These are phyloP conservation scores for Synergus umbraculus DNA, from an alignment of 2,888 invertebrate genomes.

Conservation along the genomic window DNA sequence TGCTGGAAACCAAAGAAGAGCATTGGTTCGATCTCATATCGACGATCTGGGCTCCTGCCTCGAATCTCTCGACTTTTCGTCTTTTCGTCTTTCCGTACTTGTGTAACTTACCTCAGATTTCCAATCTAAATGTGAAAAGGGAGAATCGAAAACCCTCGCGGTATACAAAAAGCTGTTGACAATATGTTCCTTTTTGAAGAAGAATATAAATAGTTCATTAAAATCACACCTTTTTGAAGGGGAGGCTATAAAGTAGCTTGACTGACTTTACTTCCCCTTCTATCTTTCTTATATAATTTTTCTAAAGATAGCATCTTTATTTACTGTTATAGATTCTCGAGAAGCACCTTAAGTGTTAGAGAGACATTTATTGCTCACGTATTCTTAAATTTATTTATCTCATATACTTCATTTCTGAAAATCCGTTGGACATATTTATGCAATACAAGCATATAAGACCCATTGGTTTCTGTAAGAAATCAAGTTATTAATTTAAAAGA, in stretches of 20 bases:
- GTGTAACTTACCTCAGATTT: slow-evolving; percentile 45
- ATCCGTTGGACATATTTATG: no score
- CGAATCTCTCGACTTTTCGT: slow-evolving; percentile 61
- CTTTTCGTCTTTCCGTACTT: slow-evolving; percentile 60
- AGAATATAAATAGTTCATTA: slow-evolving; percentile 38
- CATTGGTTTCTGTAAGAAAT: not conserved
- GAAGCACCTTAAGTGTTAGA: not conserved
- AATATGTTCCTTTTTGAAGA: slow-evolving; percentile 8
- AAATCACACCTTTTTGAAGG: slow-evolving; percentile 15
- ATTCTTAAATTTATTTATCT: not conserved
- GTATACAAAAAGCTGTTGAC: slow-evolving; percentile 8
- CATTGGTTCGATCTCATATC: slow-evolving; percentile 58
- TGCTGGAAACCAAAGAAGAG: slow-evolving; percentile 50
- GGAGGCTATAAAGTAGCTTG: not conserved
- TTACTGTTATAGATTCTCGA: not conserved
- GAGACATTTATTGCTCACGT: not conserved
- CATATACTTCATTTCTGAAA: no score
- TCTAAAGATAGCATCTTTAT: not conserved
- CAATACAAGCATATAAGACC: slow-evolving; percentile 50
- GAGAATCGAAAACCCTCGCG: not conserved
- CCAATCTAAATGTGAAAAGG: slow-evolving; percentile 47
- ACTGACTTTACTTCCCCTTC: not conserved
- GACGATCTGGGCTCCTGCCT: slow-evolving; percentile 55
- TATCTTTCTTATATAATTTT: slow-evolving; percentile 13
- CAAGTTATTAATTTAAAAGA: not conserved